phyloP scores from a whole-genome alignment of 2,797 vertebrate genomes.

The Phyllotis vaccarum region DNA sequence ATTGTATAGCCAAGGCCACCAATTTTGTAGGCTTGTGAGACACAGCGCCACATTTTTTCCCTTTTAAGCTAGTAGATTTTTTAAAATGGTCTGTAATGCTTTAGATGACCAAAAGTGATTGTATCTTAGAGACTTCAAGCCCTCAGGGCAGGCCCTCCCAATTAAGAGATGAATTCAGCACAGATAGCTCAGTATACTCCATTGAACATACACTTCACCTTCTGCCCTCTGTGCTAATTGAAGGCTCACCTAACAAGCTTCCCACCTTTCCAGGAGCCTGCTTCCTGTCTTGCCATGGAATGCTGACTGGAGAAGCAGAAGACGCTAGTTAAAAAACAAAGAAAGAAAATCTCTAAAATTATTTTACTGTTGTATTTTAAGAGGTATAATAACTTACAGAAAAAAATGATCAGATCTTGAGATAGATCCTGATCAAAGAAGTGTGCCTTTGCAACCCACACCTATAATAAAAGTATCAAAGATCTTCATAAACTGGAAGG shows the following conservation, averaged over 20 bases:
- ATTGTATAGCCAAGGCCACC: not conserved
- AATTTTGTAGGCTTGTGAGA: not conserved
- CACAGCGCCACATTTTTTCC: not conserved
- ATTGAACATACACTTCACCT: not conserved
- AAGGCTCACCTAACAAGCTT: constrained; percentile 24
- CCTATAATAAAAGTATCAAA: not conserved
- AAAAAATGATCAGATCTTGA: not conserved
- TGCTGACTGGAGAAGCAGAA: not conserved
- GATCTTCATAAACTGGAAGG: not conserved
- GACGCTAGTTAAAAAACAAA: not conserved
- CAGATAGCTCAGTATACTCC: not conserved
- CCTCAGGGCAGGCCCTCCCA: constrained; percentile 2
- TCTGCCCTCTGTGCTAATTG: constrained; percentile 12
- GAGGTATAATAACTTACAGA: not conserved
- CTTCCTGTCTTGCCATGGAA: not conserved
- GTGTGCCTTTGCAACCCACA: not conserved
- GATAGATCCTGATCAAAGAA: constrained; percentile 27
- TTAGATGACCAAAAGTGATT: constrained; percentile 17
- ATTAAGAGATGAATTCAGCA: constrained; percentile 20
- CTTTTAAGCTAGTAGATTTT: not conserved
- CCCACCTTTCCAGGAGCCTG: not conserved
- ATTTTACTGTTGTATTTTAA: not conserved
- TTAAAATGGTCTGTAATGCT: not conserved
- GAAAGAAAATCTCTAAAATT: not conserved
- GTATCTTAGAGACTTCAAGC: not conserved